phyloP scores from a whole-genome alignment of 23 tunicate genomes.

The Phallusia fumigata region DNA sequence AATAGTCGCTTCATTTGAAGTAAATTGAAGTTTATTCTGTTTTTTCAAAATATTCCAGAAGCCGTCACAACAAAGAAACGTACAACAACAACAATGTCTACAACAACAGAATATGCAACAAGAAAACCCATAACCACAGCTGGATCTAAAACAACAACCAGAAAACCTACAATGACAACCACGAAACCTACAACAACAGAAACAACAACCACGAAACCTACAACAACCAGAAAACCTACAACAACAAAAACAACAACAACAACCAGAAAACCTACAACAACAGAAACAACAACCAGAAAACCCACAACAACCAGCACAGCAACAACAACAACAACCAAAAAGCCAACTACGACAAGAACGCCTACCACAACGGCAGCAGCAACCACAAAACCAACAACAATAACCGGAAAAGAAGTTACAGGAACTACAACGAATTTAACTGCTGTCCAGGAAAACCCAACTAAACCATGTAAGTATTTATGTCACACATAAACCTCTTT shows the following conservation, averaged over 20 bases:
- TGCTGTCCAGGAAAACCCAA: not conserved
- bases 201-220: not conserved
- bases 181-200: not conserved
- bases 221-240: not conserved
- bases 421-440: not conserved
- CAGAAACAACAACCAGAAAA: not conserved
- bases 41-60: not conserved
- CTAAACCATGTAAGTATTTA: no score
- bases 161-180: not conserved
- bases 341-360: not conserved
- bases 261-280: not conserved
- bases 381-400: not conserved
- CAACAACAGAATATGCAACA: not conserved
- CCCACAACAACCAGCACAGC: not conserved
- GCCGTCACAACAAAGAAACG: constrained; percentile 20
- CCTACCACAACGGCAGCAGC: not conserved
- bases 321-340: not conserved
- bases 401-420: not conserved
- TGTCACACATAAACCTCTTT: no score
- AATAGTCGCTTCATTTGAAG: not conserved
- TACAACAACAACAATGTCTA: constrained; percentile 21
- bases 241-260: no score
- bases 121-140: not conserved
- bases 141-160: not conserved
- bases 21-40: not conserved